Evolutionary conservation across 1,140 invertebrate genomes (phyloP).

Genomic region (Leguminivora glycinivorella): DNA sequence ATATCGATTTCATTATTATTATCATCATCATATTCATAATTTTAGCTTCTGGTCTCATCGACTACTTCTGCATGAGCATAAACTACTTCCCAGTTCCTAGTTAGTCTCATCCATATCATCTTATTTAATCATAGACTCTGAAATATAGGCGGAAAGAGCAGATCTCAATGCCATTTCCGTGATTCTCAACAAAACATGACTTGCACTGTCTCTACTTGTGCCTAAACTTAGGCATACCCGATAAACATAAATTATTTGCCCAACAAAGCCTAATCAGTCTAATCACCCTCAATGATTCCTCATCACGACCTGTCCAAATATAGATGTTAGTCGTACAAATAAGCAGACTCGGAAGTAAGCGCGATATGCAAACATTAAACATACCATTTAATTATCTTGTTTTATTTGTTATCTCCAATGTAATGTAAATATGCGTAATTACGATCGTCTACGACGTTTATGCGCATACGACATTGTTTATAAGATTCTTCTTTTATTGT

Average conservation of each 20-base stretch:
- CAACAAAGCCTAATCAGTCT: slow-evolving; percentile 10
- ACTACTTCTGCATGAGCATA: too few relatives aligned
- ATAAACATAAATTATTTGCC: neutral
- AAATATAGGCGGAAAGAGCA: neutral
- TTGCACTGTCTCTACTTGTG: slow-evolving; percentile 2
- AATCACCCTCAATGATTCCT: slow-evolving; percentile 13
- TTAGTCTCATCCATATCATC: too few relatives aligned
- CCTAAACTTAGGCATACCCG: neutral
- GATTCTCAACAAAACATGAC: neutral
- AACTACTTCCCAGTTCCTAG: too few relatives aligned
- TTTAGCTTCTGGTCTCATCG: too few relatives aligned
- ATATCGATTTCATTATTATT: too few relatives aligned
- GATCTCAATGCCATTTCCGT: neutral
- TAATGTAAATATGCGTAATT: slow-evolving; percentile 27
- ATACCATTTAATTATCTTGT: slow-evolving; percentile 24
- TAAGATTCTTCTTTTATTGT: neutral
- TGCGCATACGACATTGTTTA: neutral
- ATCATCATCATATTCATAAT: too few relatives aligned
- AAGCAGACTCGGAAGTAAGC: slow-evolving; percentile 15
- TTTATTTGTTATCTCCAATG: slow-evolving; percentile 22
- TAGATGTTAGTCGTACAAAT: slow-evolving; percentile 16
- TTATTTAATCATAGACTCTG: too few relatives aligned
- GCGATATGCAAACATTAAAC: slow-evolving; percentile 12
- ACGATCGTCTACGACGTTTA: slow-evolving; percentile 4
- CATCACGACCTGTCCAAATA: slow-evolving; percentile 25